Percentiles rank a stretch among this genome's conserved stretches.
Evolutionary conservation across 2,888 invertebrate genomes (phyloP).

Genomic region (Biston betularia): DNA sequence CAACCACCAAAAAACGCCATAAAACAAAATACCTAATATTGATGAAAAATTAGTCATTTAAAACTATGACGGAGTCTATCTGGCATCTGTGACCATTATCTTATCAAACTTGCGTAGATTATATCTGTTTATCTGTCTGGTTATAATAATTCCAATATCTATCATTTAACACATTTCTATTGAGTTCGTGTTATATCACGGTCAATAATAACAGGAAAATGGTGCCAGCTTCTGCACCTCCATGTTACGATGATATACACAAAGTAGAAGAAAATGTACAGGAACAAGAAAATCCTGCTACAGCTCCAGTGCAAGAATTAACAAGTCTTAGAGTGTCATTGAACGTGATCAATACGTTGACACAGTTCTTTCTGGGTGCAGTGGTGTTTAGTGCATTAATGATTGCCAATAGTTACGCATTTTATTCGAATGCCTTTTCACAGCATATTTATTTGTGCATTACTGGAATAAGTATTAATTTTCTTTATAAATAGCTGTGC

Average conservation of each 20-base stretch:
- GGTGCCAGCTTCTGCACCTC: not conserved
- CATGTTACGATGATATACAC: not conserved
- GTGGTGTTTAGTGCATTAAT: not conserved
- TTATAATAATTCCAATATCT: no score
- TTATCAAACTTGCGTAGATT: no score
- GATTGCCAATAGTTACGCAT: not conserved
- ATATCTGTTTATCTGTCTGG: no score
- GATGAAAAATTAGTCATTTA: no score
- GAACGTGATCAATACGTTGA: not conserved
- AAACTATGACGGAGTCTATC: no score
- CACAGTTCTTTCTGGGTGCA: conserved; percentile 1
- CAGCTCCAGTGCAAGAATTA: not conserved
- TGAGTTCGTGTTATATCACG: no score
- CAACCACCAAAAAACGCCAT: no score
- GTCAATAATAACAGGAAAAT: no score
- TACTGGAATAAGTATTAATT: conserved; percentile 1
- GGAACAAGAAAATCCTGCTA: not conserved
- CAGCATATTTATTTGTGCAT: conserved; percentile 4
- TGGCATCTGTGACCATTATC: no score
- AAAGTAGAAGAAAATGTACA: not conserved
- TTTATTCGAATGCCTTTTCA: not conserved
- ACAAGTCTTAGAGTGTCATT: not conserved
- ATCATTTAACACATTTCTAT: no score
- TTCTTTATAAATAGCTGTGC: no score
- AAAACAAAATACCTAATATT: no score